phyloP scores from a whole-genome alignment of 2,797 vertebrate genomes.

The Balearica regulorum region DNA sequence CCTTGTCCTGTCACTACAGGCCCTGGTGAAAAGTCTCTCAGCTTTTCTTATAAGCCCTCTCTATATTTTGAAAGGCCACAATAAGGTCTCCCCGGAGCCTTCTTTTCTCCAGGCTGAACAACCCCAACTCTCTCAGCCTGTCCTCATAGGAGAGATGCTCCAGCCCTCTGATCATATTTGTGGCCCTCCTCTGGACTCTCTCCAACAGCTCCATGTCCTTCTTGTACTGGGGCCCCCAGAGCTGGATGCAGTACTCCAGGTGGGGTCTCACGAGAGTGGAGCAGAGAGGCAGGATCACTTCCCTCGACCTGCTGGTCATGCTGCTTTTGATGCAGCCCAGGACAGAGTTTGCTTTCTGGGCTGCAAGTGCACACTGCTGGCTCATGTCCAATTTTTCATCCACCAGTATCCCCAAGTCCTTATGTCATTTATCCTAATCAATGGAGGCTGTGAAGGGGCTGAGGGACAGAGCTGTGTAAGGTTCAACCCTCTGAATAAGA shows the following conservation, averaged over 20 bases:
- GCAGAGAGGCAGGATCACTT: neutral
- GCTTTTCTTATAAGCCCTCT: neutral
- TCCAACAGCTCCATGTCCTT: neutral
- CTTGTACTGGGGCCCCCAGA: neutral
- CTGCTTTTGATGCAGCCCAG: neutral
- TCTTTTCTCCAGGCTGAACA: neutral
- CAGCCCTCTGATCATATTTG: neutral
- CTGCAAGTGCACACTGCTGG: fast-evolving
- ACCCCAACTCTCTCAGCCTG: neutral
- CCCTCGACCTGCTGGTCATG: fast-evolving
- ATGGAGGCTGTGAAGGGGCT: neutral
- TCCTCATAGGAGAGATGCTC: neutral
- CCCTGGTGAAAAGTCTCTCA: neutral
- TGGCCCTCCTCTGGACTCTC: neutral
- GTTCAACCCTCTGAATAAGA: neutral
- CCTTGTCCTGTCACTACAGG: neutral
- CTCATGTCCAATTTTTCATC: neutral
- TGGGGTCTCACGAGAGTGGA: neutral
- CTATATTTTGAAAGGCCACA: neutral
- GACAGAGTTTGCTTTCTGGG: neutral
- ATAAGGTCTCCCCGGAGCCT: neutral
- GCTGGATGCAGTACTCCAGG: fast-evolving
- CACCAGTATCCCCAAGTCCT: neutral
- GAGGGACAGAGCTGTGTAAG: neutral
- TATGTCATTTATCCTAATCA: neutral